Base-by-base conservation (phyloP, 2,888 invertebrate species). In the Itoplectis maculator region DNA sequence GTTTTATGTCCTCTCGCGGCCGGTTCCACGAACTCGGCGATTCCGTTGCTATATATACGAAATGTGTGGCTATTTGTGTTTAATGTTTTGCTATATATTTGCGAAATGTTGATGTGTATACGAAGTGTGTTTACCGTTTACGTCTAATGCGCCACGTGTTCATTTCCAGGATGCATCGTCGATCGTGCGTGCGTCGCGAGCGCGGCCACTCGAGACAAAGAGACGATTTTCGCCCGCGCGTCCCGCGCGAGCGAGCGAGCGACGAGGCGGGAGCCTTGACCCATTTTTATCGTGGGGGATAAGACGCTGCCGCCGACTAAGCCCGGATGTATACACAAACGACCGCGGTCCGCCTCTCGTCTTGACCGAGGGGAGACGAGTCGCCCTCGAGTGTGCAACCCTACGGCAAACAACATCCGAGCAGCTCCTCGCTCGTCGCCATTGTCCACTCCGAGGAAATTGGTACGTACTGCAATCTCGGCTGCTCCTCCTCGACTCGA, bases 191-290 rank as follows among this genome's bases (percentile, higher is more conserved):
- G 65, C 20, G n/a, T 37, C 18, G 40, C 18, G n/a, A n/a, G n/a
- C n/a, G 23, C 3, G 45, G 20, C 20, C 23, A 65, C 65, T 65
- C 65, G 45, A 40, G 65, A 65, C 45, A 6, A 20, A 15, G 1
- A 4, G 29, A 5, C 29, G 29, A 29, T 29, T 29, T 65, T 13
- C 45, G n/a, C n/a, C 13, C 35, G 59, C 56, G n/a, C n/a, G n/a
- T n/a, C n/a, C 37, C 37, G 40, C 8, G 40, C 8, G 42, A 15
- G 4, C 1, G 6, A 37, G n/a, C n/a, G n/a, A n/a, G n/a, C n/a
- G n/a, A 56, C 7, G 42, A n/a, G n/a, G n/a, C n/a, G n/a, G n/a
- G n/a, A 23, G 42, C 65, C 65, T 65, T 65, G 65, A 65, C 65
- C 42, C 18, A 65, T 45, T 65, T 65, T 65, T 42, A 65, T 65